These are phyloP conservation scores for Chascanopsetta lugubris DNA, from an alignment of 2,113 vertebrate species.

Conservation along the genomic window DNA sequence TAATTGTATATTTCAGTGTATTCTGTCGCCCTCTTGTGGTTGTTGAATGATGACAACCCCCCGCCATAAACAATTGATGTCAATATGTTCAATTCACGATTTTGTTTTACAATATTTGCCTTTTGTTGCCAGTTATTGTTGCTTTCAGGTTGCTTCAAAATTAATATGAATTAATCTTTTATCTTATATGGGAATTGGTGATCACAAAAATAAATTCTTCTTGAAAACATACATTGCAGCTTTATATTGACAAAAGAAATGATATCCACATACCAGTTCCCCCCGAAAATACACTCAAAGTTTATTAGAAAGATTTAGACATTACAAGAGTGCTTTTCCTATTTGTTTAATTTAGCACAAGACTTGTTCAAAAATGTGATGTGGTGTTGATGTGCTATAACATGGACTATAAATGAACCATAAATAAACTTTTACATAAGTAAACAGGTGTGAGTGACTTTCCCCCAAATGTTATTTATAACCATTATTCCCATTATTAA, in stretches of 20 bases:
- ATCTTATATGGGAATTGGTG: neutral
- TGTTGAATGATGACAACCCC: neutral
- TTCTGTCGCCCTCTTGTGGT: slow-evolving; percentile 52
- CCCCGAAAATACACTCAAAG: slow-evolving; percentile 74
- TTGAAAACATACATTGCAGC: neutral
- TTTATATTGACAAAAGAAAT: slow-evolving; percentile 7
- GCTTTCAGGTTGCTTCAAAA: no score
- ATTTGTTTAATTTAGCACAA: slow-evolving; percentile 70
- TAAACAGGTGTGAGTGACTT: slow-evolving; percentile 66
- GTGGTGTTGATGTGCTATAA: slow-evolving; percentile 48
- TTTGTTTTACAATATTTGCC: no score
- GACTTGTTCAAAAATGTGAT: slow-evolving; percentile 74
- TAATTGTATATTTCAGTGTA: neutral
- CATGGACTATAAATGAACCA: slow-evolving; percentile 52
- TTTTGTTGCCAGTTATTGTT: no score
- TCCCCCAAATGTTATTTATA: slow-evolving; percentile 39
- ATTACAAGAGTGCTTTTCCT: slow-evolving; percentile 74
- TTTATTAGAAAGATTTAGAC: slow-evolving; percentile 79
- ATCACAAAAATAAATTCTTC: neutral
- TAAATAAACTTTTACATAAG: slow-evolving; percentile 60
- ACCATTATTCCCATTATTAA: slow-evolving; percentile 55
- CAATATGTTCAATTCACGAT: no score
- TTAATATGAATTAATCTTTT: neutral
- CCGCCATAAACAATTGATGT: no score
- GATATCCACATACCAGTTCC: slow-evolving; percentile 35